Conservation (phyloP, 2,888 invertebrate species). For the Quadroppia sp. region DNA sequence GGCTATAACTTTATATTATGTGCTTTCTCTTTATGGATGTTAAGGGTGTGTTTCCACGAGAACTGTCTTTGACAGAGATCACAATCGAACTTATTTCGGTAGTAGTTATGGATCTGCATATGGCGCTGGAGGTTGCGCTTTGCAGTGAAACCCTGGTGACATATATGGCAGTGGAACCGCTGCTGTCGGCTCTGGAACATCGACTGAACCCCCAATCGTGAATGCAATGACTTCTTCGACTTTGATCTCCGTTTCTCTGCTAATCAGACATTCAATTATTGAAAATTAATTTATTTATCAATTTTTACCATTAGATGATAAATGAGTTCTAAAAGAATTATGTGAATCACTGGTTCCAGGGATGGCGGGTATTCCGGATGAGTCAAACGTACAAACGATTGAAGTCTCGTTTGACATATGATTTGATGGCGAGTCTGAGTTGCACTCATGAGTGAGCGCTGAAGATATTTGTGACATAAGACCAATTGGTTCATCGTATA, state of each 20-base stretch:
- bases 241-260: conserved; percentile 10
- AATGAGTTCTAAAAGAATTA: neutral
- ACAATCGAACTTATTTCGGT: conserved; percentile 40
- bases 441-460: neutral
- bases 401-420: neutral
- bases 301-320: neutral
- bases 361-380: conserved; percentile 28
- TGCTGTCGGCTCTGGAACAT: conserved; percentile 29
- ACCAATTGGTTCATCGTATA: conserved; percentile 28
- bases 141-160: conserved; percentile 42
- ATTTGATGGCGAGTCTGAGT: conserved; percentile 24
- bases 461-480: conserved; percentile 34
- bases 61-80: conserved; percentile 43
- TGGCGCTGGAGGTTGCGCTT: conserved; percentile 44
- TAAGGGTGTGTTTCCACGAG: conserved; percentile 44
- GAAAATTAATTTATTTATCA: neutral
- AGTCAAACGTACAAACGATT: conserved; percentile 5
- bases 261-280: neutral
- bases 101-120: conserved; percentile 41
- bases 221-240: conserved; percentile 25
- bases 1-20: conserved; percentile 31
- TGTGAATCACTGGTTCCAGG: conserved; percentile 39
- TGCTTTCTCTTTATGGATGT: conserved; percentile 41
- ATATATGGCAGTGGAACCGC: conserved; percentile 41
- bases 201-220: neutral